Evolutionary conservation across 1,140 invertebrate genomes (phyloP).

Genomic region (Zophobas morio): DNA sequence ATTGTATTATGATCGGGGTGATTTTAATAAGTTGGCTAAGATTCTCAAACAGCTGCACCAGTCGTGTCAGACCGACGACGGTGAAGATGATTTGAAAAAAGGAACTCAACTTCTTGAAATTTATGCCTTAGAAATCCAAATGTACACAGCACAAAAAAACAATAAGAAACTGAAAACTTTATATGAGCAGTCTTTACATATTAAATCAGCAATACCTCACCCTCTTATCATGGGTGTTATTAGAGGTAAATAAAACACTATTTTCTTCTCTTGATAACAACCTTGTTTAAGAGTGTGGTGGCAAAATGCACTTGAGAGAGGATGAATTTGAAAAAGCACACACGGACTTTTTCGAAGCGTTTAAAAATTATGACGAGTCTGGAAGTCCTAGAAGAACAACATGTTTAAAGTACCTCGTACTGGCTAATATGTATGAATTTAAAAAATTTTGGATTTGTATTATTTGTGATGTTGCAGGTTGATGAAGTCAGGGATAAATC

Average conservation of each 20-base stretch:
- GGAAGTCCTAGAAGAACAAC: constrained; percentile 97
- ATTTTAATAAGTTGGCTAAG: constrained; percentile 95
- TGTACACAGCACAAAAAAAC: constrained; percentile 99
- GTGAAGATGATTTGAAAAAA: constrained; percentile 99
- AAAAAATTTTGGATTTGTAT: constrained; percentile 2
- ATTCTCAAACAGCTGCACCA: constrained; percentile 98
- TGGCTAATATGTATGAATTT: constrained; percentile 92
- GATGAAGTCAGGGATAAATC: constrained; percentile 99
- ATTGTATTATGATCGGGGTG: constrained; percentile 96
- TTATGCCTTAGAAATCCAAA: constrained; percentile 99
- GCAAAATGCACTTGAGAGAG: constrained; percentile 99
- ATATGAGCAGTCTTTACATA: constrained; percentile 98
- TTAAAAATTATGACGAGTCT: constrained; percentile 99
- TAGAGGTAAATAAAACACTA: constrained; percentile 76
- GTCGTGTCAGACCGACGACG: constrained; percentile 98
- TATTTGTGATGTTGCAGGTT: constrained; percentile 68
- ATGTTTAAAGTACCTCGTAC: constrained; percentile 97
- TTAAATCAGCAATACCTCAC: constrained; percentile 99
- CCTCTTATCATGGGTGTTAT: constrained; percentile 99
- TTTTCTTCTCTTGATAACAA: not conserved
- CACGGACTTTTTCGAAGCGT: constrained; percentile 99
- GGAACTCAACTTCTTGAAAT: constrained; percentile 98
- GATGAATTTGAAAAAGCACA: constrained; percentile 99
- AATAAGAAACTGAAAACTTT: constrained; percentile 99
- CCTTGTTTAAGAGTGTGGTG: constrained; percentile 87